These are phyloP conservation scores for Ceratothoa steindachneri DNA, from an alignment of 2,888 invertebrate genomes.

Conservation along the genomic window DNA sequence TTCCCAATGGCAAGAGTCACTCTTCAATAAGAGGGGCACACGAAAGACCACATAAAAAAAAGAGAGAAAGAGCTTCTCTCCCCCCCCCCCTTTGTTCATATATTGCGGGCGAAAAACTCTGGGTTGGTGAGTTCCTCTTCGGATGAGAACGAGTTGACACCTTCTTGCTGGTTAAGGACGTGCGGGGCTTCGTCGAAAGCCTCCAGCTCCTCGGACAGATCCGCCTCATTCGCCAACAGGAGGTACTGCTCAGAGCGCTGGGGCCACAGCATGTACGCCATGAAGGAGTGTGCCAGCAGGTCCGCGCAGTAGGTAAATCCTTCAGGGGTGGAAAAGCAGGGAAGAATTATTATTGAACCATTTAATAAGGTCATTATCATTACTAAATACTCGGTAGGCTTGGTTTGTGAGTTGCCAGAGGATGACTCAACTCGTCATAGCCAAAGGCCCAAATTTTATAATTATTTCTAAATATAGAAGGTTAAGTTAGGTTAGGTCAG, in stretches of 20 bases:
- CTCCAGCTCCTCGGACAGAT: slow-evolving; percentile 2
- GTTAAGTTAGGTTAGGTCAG: too few species aligned
- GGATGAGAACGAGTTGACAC: neutral
- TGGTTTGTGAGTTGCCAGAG: too few species aligned
- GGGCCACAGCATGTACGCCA: slow-evolving; percentile 94
- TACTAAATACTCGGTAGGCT: too few species aligned
- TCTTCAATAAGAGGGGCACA: too few species aligned
- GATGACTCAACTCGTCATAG: too few species aligned
- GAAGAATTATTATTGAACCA: neutral
- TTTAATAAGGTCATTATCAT: too few species aligned
- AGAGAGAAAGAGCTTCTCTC: too few species aligned
- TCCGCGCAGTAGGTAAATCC: slow-evolving; percentile 94
- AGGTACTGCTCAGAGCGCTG: slow-evolving; percentile 88
- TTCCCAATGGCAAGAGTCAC: too few species aligned
- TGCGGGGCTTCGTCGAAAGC: slow-evolving; percentile 6
- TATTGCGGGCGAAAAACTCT: neutral
- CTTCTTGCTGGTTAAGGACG: neutral
- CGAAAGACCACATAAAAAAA: too few species aligned
- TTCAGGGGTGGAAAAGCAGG: slow-evolving; percentile 58
- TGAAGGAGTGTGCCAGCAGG: slow-evolving; percentile 87
- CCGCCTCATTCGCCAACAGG: slow-evolving; percentile 65
- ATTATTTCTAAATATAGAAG: too few species aligned
- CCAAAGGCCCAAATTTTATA: too few species aligned
- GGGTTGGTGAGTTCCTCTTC: neutral
- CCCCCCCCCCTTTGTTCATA: neutral